A percentile compares a stretch with the other conserved stretches of the same genome.
Evolutionary conservation across 1,140 invertebrate species (phyloP).

Genomic region (Mizuhopecten yessoensis): DNA sequence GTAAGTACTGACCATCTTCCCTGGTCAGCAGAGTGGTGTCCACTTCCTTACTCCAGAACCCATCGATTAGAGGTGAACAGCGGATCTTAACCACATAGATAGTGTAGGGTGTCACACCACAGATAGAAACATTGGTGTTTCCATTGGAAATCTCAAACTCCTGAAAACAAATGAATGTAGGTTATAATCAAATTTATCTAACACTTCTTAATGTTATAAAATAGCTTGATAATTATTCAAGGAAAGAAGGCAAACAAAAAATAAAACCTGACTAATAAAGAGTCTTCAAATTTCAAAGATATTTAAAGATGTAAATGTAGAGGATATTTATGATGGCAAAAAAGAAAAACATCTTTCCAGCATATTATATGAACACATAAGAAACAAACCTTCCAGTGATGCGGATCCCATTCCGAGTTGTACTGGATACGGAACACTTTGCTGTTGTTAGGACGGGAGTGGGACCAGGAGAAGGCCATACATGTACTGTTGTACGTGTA

Average conservation of each 20-base stretch:
- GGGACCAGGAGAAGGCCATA: conserved; percentile 55
- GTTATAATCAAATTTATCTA: no score
- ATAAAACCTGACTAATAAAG: no score
- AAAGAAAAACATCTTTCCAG: no score
- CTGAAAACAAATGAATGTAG: not conserved
- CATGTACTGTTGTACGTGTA: conserved; percentile 59
- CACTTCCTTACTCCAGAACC: conserved; percentile 63
- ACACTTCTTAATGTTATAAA: no score
- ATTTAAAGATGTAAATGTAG: no score
- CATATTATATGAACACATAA: not conserved
- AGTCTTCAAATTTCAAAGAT: no score
- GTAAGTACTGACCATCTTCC: conserved; percentile 56
- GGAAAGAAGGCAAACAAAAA: no score
- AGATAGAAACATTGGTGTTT: conserved; percentile 44
- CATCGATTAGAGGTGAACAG: conserved; percentile 54
- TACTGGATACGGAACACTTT: conserved; percentile 57
- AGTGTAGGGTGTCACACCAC: conserved; percentile 62
- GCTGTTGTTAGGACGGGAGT: conserved; percentile 5
- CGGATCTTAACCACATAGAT: conserved; percentile 61
- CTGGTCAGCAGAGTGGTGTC: conserved; percentile 53
- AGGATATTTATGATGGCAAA: no score
- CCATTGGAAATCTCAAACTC: not conserved
- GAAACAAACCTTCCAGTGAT: not conserved
- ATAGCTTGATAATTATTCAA: no score
- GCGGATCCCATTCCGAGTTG: conserved; percentile 49